phyloP scores from a whole-genome alignment of 1,140 invertebrate genomes.

The Rhagoletis pomonella region DNA sequence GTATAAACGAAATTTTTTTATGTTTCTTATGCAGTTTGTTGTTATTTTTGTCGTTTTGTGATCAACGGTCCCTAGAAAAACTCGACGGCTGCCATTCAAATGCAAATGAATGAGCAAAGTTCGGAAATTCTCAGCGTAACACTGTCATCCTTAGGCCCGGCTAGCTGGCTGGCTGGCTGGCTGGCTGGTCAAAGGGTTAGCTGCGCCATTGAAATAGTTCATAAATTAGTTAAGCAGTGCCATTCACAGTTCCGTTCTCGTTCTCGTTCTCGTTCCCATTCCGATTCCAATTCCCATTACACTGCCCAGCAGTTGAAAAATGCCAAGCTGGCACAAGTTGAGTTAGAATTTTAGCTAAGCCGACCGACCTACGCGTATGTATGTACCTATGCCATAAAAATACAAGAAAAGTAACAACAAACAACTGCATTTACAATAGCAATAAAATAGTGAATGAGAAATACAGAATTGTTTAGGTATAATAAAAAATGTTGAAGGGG shows the following conservation, averaged over 20 bases:
- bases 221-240: neutral
- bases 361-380: neutral
- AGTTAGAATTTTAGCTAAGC: conserved; percentile 3
- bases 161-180: neutral
- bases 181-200: conserved; percentile 25
- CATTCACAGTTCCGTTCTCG: too few species aligned
- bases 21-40: too few species aligned
- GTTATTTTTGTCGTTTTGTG: neutral
- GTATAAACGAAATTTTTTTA: neutral
- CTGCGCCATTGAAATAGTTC: neutral
- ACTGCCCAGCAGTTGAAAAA: neutral
- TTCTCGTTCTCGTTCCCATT: neutral
- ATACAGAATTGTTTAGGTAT: conserved; percentile 24
- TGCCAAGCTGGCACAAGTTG: neutral
- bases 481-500: conserved; percentile 43
- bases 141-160: conserved; percentile 12
- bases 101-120: conserved; percentile 49
- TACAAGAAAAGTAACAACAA: conserved; percentile 23
- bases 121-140: conserved; percentile 43
- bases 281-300: neutral
- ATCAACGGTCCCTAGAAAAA: conserved; percentile 22
- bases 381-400: neutral
- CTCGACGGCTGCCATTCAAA: conserved; percentile 45
- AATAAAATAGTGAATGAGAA: conserved; percentile 50
- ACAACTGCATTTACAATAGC: conserved; percentile 35